Base-by-base conservation (phyloP, 2,797 vertebrate genomes). In the Rhadinocentrus ornatus region DNA sequence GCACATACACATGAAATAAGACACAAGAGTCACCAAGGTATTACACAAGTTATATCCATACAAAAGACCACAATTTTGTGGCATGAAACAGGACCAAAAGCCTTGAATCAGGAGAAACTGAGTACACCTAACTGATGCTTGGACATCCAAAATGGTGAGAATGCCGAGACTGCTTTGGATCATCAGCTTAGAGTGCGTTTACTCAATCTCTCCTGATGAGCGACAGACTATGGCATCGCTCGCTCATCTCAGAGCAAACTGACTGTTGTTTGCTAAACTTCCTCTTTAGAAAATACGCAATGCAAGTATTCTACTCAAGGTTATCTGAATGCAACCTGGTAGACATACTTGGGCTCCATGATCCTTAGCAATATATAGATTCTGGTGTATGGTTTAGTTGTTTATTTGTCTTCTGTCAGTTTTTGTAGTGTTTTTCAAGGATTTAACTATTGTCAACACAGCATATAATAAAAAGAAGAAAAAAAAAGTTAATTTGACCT, bases 361-460 rank as follows among this genome's bases (percentile, higher is more conserved):
- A 84, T 89, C 86, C 88, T 67, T 89, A 94, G 94, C 92, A 94
- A 94, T 94, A 94, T 91, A 83, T 89, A 89, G 88, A 90, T 83
- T 89, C 88, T 80, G 55, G 78, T 92, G 89, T 90, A 76, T 71
- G 82, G 85, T 91, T 91, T 77, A 60, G 69, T 90, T 89, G 82
- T 84, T 91, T 90, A 77, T 90, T 87, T 69, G 79, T 89, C 86
- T 83, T 75, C 76, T 84, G 89, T 92, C 86, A 11, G 73, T 83
- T 90, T 93, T 94, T 88, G 89, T 93, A 93, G 89, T 94, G 88
- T 91, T 90, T 86, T 89, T 85, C 64, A 80, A 81, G 48, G 73
- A 87, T 81, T 76, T 69, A 86, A 53, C 73, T 82, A 65, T 73
- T 80, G 61, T 88, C 65, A 68, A 85, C 77, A 75, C 65, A 68